Conservation (phyloP, 2,113 vertebrate genomes). For the Pygoscelis antarcticus region DNA sequence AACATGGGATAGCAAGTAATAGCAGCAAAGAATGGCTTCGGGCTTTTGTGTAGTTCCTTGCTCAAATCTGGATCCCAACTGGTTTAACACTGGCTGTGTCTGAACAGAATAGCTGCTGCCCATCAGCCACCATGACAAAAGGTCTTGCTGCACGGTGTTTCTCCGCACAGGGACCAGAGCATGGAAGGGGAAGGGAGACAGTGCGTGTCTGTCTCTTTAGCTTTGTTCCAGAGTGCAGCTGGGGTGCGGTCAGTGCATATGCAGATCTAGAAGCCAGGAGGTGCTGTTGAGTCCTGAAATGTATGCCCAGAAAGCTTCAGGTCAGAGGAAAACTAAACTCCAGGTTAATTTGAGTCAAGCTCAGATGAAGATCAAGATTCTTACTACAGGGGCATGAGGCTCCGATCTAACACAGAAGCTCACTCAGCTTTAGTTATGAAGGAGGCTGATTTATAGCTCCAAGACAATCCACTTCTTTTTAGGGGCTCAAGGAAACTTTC, state of each 20-base stretch:
- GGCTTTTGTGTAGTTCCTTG: neutral
- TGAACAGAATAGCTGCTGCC: neutral
- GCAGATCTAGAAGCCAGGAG: neutral
- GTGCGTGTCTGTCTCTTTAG: neutral
- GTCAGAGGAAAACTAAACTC: neutral
- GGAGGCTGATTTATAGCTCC: neutral
- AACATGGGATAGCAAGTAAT: neutral
- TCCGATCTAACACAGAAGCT: neutral
- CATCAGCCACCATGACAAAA: neutral
- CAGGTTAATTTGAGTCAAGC: neutral
- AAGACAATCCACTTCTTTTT: neutral
- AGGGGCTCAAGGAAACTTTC: neutral
- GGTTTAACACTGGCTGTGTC: neutral
- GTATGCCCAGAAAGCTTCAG: neutral
- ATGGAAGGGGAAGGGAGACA: neutral
- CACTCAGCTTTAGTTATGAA: neutral
- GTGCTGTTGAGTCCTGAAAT: neutral
- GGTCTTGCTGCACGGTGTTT: neutral
- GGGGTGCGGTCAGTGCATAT: neutral
- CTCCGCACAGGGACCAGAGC: no score
- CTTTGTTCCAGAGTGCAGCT: neutral
- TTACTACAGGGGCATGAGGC: neutral
- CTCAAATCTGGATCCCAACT: neutral
- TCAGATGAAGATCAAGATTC: neutral
- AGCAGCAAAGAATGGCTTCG: neutral